These are phyloP conservation scores for Chrysocyon brachyurus DNA, from an alignment of 2,797 vertebrate genomes.

Conservation along the genomic window DNA sequence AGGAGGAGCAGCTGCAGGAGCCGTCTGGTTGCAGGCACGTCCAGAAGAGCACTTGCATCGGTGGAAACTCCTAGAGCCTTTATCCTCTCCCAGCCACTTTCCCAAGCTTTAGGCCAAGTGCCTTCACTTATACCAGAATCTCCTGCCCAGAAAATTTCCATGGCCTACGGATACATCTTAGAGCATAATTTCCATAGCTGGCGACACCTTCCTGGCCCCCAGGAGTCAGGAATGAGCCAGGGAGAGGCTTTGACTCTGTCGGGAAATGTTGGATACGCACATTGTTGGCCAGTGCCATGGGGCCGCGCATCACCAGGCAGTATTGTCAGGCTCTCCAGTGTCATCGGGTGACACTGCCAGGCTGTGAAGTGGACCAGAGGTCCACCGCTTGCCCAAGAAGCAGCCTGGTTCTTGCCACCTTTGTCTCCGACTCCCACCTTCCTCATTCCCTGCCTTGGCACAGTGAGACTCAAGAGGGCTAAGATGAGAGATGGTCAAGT, in stretches of 20 bases:
- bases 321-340: too few species aligned
- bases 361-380: background rate
- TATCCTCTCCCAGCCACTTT: background rate
- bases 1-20: background rate
- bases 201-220: background rate
- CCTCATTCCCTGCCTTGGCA: background rate
- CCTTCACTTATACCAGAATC: background rate
- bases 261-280: fast-evolving
- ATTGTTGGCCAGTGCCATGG: fast-evolving
- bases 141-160: background rate
- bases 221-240: background rate
- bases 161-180: background rate
- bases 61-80: background rate
- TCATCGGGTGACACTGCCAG: too few species aligned
- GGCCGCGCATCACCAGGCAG: fast-evolving
- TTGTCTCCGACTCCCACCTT: background rate
- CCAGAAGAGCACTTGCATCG: background rate
- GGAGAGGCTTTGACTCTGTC: background rate
- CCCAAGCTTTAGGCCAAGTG: background rate
- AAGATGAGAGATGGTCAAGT: too few species aligned
- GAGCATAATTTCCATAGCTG: background rate
- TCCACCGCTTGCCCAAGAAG: background rate
- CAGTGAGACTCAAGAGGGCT: background rate
- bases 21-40: background rate
- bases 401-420: background rate